These are phyloP conservation scores for Heloderma charlesbogerti DNA, from an alignment of 2,113 vertebrate genomes.

Conservation along the genomic window DNA sequence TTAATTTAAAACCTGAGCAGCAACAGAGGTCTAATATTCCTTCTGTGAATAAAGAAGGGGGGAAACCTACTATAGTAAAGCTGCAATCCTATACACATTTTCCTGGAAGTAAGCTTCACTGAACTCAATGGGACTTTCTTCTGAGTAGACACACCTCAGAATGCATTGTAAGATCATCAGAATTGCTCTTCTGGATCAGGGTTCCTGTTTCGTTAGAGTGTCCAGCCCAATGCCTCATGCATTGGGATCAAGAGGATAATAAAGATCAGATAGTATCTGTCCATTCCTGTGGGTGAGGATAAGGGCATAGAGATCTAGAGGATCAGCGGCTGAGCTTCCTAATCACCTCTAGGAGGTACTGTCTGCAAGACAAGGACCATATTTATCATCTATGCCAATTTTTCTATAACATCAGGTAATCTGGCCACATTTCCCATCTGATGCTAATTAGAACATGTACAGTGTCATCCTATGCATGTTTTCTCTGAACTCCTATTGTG, in stretches of 20 bases:
- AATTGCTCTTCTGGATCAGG: background rate
- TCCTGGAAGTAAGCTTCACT: background rate
- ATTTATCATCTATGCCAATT: background rate
- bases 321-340: background rate
- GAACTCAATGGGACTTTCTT: background rate
- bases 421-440: background rate
- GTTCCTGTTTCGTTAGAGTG: background rate
- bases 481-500: background rate
- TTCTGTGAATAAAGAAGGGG: background rate
- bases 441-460: background rate
- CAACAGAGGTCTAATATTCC: background rate
- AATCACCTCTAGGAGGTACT: background rate
- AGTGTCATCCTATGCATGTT: background rate
- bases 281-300: background rate
- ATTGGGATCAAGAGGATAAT: background rate
- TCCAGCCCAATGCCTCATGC: background rate
- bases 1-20: background rate
- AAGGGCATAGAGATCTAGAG: background rate
- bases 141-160: background rate
- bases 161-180: background rate
- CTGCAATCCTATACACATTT: background rate
- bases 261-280: background rate
- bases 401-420: background rate
- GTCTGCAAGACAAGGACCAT: background rate
- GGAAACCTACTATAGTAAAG: background rate